phyloP scores from a whole-genome alignment of 2,888 invertebrate species.

The Amiota minor region DNA sequence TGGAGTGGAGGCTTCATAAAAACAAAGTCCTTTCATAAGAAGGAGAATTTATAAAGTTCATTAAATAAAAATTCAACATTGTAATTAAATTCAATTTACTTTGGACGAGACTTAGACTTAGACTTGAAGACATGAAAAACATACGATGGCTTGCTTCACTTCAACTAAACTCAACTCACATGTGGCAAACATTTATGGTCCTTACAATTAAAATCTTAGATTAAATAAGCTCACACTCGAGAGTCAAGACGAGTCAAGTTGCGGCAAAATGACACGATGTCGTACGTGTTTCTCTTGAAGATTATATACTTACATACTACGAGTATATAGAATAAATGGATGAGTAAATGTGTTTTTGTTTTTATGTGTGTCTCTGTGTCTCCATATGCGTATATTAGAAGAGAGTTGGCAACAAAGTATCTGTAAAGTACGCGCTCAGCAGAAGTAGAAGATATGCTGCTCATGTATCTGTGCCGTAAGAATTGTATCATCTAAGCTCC shows the following conservation, averaged over 20 bases:
- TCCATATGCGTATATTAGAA: slow-evolving; percentile 27
- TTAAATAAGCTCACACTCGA: slow-evolving; percentile 56
- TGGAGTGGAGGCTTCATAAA: not conserved
- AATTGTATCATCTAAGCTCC: too few species aligned
- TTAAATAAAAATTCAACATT: slow-evolving; percentile 37
- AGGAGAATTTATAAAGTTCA: slow-evolving; percentile 24
- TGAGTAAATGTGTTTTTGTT: not conserved
- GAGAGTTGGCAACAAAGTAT: slow-evolving; percentile 52
- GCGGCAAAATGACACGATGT: slow-evolving; percentile 21
- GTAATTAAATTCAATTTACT: slow-evolving; percentile 67
- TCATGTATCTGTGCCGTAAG: too few species aligned
- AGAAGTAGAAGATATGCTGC: too few species aligned
- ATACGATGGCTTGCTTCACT: not conserved
- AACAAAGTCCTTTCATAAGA: not conserved
- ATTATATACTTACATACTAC: not conserved
- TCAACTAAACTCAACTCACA: slow-evolving; percentile 29
- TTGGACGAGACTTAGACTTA: slow-evolving; percentile 22
- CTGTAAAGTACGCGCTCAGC: slow-evolving; percentile 2
- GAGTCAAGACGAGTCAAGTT: slow-evolving; percentile 32
- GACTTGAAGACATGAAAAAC: not conserved
- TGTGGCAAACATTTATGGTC: slow-evolving; percentile 53
- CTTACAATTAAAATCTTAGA: slow-evolving; percentile 62
- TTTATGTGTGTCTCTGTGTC: slow-evolving; percentile 23
- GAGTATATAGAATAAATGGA: not conserved
- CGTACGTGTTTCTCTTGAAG: too few species aligned